Base-by-base conservation (phyloP, 2,888 invertebrate species). In the Phaonia tiefii region DNA sequence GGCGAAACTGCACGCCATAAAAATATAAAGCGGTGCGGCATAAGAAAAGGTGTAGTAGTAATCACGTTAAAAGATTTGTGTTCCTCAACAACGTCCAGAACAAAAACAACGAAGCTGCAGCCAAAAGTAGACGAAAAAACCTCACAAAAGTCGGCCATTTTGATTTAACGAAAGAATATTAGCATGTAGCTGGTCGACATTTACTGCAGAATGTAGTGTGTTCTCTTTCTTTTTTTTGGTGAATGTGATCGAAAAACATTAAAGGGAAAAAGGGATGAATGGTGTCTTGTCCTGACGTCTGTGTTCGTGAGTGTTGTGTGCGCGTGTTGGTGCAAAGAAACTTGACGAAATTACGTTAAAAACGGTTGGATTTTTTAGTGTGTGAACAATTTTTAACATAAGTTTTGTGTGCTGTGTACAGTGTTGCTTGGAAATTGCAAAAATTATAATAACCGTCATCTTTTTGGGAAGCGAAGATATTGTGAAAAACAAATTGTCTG, bases 301-400 rank as follows among this genome's bases (percentile, higher is more conserved):
- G 51, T 22, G 13, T 2, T 1, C 11, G 54, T 60, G 1, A 17
- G 63, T 42, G 42, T 42, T n/a, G 63, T 20, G 51, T n/a, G 17
- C 22, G 7, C 15, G 49, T 15, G n/a, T 51, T 51, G 20, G 20
- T 51, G 17, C 17, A 39, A 22, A 15, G 17, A 49, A 60, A 60
- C 22, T 71, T 2, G 25, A 60, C 42, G 49, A 76, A 67, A 51
- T 63, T 54, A 22, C 72, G 69, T 79, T 75, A 73, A 79, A 81
- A 78, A 81, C 81, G 72, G 81, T 81, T 81, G 81, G 81, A 75
- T 78, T 78, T 78, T 81, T 81, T 78, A 78, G 81, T 81, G 78
- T 81, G 81, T 81, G 72, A 78, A 81, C n/a, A 75, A 58, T 31
- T 75, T 81, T 77, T 49, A 65, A 75, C 65, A 72, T 70, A 80